Base-by-base conservation (phyloP, 2,888 invertebrate species). In the Carcina quercana region DNA sequence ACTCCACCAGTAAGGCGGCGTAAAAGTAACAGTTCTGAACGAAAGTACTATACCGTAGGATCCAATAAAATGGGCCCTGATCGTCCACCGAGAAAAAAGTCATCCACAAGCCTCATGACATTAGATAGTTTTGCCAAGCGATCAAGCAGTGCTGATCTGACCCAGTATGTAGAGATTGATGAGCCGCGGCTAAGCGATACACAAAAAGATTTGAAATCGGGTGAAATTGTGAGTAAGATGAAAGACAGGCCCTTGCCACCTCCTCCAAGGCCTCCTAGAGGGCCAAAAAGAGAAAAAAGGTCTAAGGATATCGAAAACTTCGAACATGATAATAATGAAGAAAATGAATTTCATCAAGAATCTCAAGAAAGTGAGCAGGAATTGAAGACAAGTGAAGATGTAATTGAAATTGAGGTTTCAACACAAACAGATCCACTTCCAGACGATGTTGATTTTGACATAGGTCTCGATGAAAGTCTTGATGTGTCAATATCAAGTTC, bases 351-450 rank as follows among this genome's bases (percentile, higher is more conserved):
- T 28, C 36, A 43, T 6, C 40, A 47, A 12, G 58, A 59, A 25
- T 44, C 48, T n/a, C 37, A 48, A 6, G 41, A 42, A 20, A 51
- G 44, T 25, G 38, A 38, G 3, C 45, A 52, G 31, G 59, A 64
- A 12, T 47, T 57, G 31, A 33, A 37, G 11, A 63, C 58, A 35
- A 31, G 55, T 24, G 74, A 80, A 28, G 65, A 76, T 42, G 54
- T 84, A 13, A 61, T 86, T 38, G 93, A 93, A 68, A 89, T 89
- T 13, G 91, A 92, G 56, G 90, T 91, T 3, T 93, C 92, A 1
- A 93, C 93, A 1, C 94, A 95, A 73, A 95, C 94, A 0, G 94
- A 95, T 69, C 93, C 94, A 0, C 64, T 94, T 25, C 92, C 93
- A 0, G 93, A 93, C 49, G 93, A 93, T 49, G 88, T 91, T 35